Conservation (phyloP, 2,113 vertebrate genomes). For the Oostethus manadensis region DNA sequence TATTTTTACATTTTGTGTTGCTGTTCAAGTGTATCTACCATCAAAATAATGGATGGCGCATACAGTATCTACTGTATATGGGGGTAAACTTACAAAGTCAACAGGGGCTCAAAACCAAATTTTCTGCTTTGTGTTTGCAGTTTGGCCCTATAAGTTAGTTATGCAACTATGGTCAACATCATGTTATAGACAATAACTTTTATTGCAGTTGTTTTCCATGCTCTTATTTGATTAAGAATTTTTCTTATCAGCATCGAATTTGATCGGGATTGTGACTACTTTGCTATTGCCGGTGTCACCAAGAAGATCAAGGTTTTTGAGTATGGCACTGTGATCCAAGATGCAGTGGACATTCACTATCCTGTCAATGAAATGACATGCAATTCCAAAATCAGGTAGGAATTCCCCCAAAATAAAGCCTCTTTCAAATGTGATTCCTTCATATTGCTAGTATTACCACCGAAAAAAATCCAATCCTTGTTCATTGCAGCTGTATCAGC, state of each 20-base stretch:
- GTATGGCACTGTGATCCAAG: constrained; percentile 98
- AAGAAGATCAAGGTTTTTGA: constrained; percentile 99
- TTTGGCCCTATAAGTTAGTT: no score
- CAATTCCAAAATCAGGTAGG: constrained; percentile 99
- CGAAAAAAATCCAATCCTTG: not conserved
- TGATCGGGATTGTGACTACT: constrained; percentile 99
- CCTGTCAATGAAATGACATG: constrained; percentile 99
- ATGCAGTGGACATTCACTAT: constrained; percentile 98
- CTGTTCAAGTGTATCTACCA: no score
- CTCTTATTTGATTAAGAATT: not conserved
- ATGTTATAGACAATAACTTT: no score
- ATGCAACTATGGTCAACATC: no score
- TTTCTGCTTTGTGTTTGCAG: no score
- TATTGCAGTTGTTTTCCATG: no score
- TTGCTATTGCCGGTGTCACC: constrained; percentile 97
- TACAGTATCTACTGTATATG: no score
- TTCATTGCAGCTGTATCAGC: constrained; percentile 92
- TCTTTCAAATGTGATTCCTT: not conserved
- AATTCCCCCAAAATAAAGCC: not conserved
- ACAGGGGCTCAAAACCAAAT: no score
- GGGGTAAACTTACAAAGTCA: no score
- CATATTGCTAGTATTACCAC: no score
- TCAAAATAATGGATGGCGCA: no score
- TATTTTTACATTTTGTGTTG: no score
- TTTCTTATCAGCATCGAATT: constrained; percentile 87